Conservation (phyloP, 2,113 vertebrate genomes). For the Genyomyrus donnyi region DNA sequence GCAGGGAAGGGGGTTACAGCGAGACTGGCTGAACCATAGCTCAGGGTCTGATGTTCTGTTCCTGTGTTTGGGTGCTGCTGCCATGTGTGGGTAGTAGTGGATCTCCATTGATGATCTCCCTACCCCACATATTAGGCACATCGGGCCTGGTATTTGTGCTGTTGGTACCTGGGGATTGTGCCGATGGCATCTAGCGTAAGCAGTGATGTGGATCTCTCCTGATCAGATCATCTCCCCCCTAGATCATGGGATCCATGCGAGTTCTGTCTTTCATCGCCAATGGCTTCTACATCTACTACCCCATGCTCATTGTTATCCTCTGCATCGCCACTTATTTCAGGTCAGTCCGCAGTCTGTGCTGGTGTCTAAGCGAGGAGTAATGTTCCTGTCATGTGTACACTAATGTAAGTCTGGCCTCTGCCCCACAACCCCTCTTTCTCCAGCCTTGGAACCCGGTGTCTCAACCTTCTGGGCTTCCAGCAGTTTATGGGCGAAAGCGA, state of each 20-base stretch:
- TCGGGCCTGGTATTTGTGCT: not conserved
- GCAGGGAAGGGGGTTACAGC: not conserved
- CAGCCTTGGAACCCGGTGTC: slow-evolving; percentile 90
- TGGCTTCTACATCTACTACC: slow-evolving; percentile 98
- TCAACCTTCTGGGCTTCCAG: slow-evolving; percentile 94
- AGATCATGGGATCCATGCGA: slow-evolving; percentile 98
- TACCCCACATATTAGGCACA: not conserved
- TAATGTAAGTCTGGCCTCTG: not conserved
- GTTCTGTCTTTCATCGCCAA: slow-evolving; percentile 92
- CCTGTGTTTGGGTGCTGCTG: not conserved
- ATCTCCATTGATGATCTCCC: not conserved
- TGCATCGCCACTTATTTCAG: slow-evolving; percentile 97
- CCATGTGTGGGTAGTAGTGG: not conserved
- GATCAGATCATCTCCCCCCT: not conserved
- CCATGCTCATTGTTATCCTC: slow-evolving; percentile 94
- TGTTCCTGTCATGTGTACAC: not conserved
- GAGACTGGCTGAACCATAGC: not conserved
- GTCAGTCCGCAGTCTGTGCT: slow-evolving; percentile 48
- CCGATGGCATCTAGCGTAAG: not conserved
- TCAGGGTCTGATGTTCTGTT: not conserved
- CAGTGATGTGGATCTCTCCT: not conserved
- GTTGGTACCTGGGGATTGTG: not conserved
- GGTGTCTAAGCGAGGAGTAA: not conserved
- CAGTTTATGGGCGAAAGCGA: slow-evolving; percentile 94
- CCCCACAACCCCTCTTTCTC: not conserved